Conservation (phyloP, 2,113 vertebrate species). For the Ginglymostoma cirratum region DNA sequence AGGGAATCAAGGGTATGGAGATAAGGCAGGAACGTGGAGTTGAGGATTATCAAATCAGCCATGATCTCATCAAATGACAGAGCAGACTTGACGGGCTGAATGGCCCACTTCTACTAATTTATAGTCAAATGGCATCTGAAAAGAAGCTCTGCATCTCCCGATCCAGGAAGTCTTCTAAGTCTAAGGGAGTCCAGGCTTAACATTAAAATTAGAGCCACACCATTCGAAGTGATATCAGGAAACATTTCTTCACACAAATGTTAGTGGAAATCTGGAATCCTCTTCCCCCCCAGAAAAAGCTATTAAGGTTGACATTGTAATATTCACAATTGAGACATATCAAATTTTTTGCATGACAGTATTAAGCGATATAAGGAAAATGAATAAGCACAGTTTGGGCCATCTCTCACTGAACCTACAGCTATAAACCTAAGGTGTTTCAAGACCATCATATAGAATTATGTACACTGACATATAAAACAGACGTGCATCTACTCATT, state of each 20-base stretch:
- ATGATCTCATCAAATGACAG: no score
- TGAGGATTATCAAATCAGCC: no score
- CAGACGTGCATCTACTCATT: background rate
- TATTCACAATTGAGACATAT: background rate
- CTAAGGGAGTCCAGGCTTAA: background rate
- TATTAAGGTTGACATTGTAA: background rate
- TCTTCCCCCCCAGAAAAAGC: background rate
- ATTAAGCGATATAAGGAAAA: background rate
- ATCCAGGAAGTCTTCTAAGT: background rate
- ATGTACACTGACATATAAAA: background rate
- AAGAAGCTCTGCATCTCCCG: background rate
- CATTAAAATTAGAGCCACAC: background rate
- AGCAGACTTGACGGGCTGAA: no score
- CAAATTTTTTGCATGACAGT: background rate
- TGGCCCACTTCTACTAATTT: no score
- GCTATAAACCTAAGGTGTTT: background rate
- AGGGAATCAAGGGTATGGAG: no score
- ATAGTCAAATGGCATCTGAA: no score
- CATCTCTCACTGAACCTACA: background rate
- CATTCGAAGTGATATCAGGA: background rate
- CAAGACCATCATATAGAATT: background rate
- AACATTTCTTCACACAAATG: background rate
- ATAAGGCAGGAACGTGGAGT: no score
- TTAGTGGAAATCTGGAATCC: background rate
- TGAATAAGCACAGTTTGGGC: background rate